Evolutionary conservation across 2,797 vertebrate genomes (phyloP), one percentile per base, ranked within the genome.

Genomic region (Cephalopachus bancanus): DNA sequence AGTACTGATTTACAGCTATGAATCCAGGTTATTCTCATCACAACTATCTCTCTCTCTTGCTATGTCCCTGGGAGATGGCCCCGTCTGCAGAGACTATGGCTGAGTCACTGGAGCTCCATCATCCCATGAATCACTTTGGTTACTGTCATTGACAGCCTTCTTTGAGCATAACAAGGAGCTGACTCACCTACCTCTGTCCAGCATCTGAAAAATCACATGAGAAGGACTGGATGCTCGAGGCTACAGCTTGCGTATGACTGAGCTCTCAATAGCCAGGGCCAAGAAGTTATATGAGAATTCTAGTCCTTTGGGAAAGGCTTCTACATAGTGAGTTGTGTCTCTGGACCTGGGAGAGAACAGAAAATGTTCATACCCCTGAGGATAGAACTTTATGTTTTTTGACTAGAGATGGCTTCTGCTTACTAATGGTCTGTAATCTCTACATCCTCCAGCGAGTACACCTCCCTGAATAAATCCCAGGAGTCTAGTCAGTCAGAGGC

Each of bases 101-200:
- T 28, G 49, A 84, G 11, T 79, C 4, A 17, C 22, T 59, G 49
- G 64, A 67, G 28, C 10, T 44, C 37, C 44, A 49, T 65, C 49
- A 44, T 14, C 10, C 24, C 15, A 62, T 1, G 11, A 55, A 83
- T 49, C 51, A 78, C 49, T 81, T 93, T 51, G 53, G 69, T 59
- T 53, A 64, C 9, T 78, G 1, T 76, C 57, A 57, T 1, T 67
- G 55, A 44, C 24, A 49, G 16, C 6, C 60, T 3, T 62, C 84
- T 90, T 84, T 10, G 30, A 91, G 37, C 3, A 20, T 59, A 85
- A 81, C 5, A 7, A 59, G 37, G 10, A 91, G 7, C n/a, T 64
- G 44, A 95, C 60, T 95, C 67, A 95, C 95, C 75, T 88, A 93
- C 96, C 86, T 97, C 74, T 80, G 83, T 11, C 26, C 64, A 67